Conservation (phyloP, 2,797 vertebrate genomes). For the Anabas testudineus region DNA sequence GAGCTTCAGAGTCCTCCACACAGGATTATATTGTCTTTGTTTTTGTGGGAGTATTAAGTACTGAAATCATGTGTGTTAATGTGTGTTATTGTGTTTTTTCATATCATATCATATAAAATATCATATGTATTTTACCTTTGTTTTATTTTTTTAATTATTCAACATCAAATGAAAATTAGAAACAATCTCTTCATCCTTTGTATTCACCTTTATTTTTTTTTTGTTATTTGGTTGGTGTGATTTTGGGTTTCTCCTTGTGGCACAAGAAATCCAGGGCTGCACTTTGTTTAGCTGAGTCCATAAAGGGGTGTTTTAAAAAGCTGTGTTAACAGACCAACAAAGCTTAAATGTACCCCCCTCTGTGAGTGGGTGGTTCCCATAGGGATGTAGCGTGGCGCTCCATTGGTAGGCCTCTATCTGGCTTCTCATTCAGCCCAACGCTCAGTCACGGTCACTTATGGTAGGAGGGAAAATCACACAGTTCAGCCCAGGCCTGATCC, state of each 20-base stretch:
- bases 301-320: slow-evolving; percentile 82
- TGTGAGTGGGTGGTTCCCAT: slow-evolving; percentile 80
- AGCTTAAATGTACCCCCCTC: slow-evolving; percentile 77
- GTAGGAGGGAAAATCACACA: slow-evolving; percentile 77
- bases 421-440: slow-evolving; percentile 78
- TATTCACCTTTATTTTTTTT: slow-evolving; percentile 4
- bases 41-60: too few relatives aligned
- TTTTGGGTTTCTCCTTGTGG: slow-evolving; percentile 51
- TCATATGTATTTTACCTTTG: neutral
- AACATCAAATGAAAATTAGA: slow-evolving; percentile 1
- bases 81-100: too few relatives aligned
- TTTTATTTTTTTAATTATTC: slow-evolving; percentile 23
- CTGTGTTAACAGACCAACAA: slow-evolving; percentile 83
- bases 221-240: slow-evolving; percentile 4
- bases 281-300: slow-evolving; percentile 81
- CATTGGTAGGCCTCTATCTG: slow-evolving; percentile 72
- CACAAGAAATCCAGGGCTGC: slow-evolving; percentile 60
- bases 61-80: too few relatives aligned
- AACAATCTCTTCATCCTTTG: slow-evolving; percentile 20
- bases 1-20: slow-evolving; percentile 25
- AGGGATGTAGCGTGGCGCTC: slow-evolving; percentile 74
- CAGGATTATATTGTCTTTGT: slow-evolving; percentile 18
- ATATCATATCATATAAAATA: slow-evolving; percentile 27
- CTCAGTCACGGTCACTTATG: slow-evolving; percentile 83
- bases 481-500: slow-evolving; percentile 80